Conservation (phyloP, 2,113 vertebrate species). For the Semnopithecus entellus region DNA sequence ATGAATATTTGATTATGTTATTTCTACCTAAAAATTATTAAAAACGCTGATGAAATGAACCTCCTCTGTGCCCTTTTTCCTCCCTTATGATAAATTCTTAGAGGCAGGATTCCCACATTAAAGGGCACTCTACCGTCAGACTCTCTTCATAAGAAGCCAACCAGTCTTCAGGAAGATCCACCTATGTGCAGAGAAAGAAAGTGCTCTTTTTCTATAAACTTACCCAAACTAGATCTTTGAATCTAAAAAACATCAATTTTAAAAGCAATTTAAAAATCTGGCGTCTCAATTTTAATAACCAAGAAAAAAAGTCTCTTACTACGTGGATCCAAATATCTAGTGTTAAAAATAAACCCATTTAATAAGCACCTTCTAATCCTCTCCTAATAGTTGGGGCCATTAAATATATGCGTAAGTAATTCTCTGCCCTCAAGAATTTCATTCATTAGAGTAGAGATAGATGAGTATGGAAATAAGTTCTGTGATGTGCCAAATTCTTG, state of each 20-base stretch:
- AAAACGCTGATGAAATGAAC: too few relatives aligned
- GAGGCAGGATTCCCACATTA: not conserved
- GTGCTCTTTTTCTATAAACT: not conserved
- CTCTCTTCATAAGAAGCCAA: not conserved
- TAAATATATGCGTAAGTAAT: not conserved
- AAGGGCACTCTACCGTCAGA: not conserved
- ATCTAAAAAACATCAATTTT: not conserved
- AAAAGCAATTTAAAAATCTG: not conserved
- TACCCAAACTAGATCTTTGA: not conserved
- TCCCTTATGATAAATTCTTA: not conserved
- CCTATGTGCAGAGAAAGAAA: not conserved
- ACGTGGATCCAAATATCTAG: not conserved
- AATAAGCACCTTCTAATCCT: not conserved
- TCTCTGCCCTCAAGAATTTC: not conserved
- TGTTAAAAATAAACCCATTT: not conserved
- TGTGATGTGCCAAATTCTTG: not conserved
- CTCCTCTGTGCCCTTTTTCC: not conserved
- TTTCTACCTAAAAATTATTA: not conserved
- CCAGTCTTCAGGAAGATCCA: fast-evolving
- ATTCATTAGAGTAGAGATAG: not conserved
- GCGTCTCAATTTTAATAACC: not conserved
- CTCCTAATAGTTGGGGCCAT: not conserved
- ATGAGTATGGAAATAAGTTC: not conserved
- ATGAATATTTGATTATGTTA: not conserved
- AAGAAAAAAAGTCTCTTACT: not conserved